Base-by-base conservation (phyloP, 2,888 invertebrate species). In the Oasisia sp. region DNA sequence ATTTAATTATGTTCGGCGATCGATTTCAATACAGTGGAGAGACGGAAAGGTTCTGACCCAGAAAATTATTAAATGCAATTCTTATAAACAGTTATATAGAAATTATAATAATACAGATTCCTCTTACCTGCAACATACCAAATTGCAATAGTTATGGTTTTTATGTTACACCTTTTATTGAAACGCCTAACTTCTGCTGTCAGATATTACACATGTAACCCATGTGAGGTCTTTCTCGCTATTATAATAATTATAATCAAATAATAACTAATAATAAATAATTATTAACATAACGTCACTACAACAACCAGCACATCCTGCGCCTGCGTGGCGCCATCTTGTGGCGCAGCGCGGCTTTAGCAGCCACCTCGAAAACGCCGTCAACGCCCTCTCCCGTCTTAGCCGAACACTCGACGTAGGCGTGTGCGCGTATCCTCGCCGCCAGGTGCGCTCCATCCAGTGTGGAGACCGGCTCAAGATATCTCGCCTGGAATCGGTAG, bases 331-430 rank as follows among this genome's bases (percentile, higher is more conserved):
- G 27, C 4, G 74, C 74, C 74, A 74, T 19, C 74, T 74, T 74
- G 74, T 74, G 74, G 27, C 27, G 74, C 74, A 74, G 27, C 74
- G 74, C 74, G 74, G 74, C 74, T 74, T 74, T 74, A 27, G 74
- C 74, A 27, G 74, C 74, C 74, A 74, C 74, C 74, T 74, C 74
- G 74, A 74, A 74, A 74, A 74, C 74, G 74, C 74, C 74, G 74
- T 74, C 74, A n/a, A 74, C 74, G 74, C 74, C 74, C 74, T 74
- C 74, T 74, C 27, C 74, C 74, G 74, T 74, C 74, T 74, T 74
- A 19, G 74, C 74, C 74, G 74, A 74, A 74, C 74, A 74, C 74
- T 74, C 74, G 19, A 74, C 74, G 74, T 74, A 74, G n/a, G 74
- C n/a, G 74, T 74, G 74, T 74, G 74, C 74, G 0, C 74, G 74